Conservation (phyloP, 2,888 invertebrate species). For the Ochropleura plecta region DNA sequence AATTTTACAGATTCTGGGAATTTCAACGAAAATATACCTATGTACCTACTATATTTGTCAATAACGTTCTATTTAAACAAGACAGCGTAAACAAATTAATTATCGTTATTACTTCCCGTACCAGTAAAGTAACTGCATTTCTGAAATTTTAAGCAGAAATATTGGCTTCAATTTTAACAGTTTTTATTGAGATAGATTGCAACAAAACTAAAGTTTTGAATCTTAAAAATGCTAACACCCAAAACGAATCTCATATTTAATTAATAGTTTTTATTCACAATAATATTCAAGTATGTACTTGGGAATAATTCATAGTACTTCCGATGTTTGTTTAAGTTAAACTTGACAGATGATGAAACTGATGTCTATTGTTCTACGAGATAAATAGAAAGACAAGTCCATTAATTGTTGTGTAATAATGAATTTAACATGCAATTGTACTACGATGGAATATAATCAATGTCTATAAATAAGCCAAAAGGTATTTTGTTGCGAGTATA, state of each 20-base stretch:
- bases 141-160: background rate
- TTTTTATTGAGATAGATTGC: background rate
- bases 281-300: background rate
- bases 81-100: background rate
- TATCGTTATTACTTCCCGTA: background rate
- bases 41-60: background rate
- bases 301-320: background rate
- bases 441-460: background rate
- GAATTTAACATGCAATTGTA: background rate
- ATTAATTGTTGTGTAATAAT: constrained; percentile 14
- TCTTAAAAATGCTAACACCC: too few relatives aligned
- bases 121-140: background rate
- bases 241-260: background rate
- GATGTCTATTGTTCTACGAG: constrained; percentile 16
- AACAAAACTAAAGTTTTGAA: background rate
- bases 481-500: background rate
- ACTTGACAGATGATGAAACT: constrained; percentile 12
- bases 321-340: background rate
- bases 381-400: background rate
- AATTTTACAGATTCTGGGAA: background rate
- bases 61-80: background rate
- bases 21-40: background rate
- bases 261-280: background rate
- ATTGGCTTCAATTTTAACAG: background rate
- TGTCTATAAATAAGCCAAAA: background rate